These are phyloP conservation scores for Xylophagus ater DNA, from an alignment of 2,888 invertebrate genomes.

Conservation along the genomic window DNA sequence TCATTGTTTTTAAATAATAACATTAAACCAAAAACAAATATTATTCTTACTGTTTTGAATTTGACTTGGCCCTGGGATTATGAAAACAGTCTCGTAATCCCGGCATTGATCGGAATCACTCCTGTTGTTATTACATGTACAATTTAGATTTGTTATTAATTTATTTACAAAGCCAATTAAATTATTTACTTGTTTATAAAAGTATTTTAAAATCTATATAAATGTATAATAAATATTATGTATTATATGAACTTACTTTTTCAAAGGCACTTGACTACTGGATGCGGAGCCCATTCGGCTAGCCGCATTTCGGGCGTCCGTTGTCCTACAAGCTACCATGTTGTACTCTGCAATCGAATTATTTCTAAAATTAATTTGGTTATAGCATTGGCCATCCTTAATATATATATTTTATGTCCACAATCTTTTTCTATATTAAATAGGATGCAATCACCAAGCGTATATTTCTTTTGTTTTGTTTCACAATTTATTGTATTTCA, in stretches of 20 bases:
- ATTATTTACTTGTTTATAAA: neutral
- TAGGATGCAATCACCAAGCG: conserved; percentile 17
- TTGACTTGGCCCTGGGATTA: conserved; percentile 55
- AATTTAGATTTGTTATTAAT: neutral
- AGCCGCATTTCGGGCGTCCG: conserved; percentile 81
- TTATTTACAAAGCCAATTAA: neutral
- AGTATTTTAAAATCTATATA: neutral
- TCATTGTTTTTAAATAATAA: too few relatives aligned
- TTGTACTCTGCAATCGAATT: conserved; percentile 87
- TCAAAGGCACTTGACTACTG: conserved; percentile 96
- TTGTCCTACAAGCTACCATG: conserved; percentile 95
- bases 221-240: conserved; percentile 13
- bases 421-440: conserved; percentile 4
- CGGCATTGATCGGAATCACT: conserved; percentile 51
- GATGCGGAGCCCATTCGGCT: conserved; percentile 56
- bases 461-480: conserved; percentile 4
- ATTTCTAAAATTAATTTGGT: conserved; percentile 49
- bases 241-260: conserved; percentile 98
- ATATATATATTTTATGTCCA: conserved; percentile 21
- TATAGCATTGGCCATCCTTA: conserved; percentile 41
- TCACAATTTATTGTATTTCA: neutral
- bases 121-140: conserved; percentile 23
- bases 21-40: conserved; percentile 1
- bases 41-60: conserved; percentile 48
- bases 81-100: conserved; percentile 66